Percentiles rank a stretch among this genome's conserved stretches.
Evolutionary conservation across 2,888 invertebrate species (phyloP).

Genomic region (Meloe dianella): DNA sequence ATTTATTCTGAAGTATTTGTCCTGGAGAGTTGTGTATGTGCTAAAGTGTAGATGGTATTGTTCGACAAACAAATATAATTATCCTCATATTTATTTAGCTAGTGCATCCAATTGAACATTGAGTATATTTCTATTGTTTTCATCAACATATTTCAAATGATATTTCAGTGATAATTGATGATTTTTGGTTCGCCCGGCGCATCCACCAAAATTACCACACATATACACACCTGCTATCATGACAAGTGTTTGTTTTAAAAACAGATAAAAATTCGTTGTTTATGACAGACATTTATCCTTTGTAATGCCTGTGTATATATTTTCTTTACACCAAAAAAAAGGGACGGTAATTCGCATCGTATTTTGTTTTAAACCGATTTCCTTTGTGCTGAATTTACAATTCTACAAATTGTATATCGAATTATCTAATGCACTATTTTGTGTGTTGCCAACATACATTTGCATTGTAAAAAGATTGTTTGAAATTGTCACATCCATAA

Average conservation of each 20-base stretch:
- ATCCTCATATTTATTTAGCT: no score
- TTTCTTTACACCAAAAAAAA: not conserved
- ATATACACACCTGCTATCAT: not conserved
- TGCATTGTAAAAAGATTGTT: not conserved
- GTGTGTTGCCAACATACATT: not conserved
- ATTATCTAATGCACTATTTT: not conserved
- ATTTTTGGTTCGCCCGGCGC: not conserved
- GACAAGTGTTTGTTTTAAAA: not conserved
- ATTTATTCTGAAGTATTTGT: conserved; percentile 19
- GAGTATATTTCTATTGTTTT: no score
- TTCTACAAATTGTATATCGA: not conserved
- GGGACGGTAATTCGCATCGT: not conserved
- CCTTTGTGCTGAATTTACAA: not conserved
- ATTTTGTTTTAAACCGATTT: not conserved
- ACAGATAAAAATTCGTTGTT: not conserved
- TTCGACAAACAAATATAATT: no score
- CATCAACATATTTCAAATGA: no score
- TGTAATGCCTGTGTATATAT: not conserved
- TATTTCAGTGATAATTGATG: no score
- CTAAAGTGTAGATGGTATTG: not conserved
- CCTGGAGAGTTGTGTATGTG: not conserved
- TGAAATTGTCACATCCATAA: not conserved
- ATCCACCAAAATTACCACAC: not conserved
- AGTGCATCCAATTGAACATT: no score
- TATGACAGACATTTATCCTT: not conserved